Conservation (phyloP, 2,113 vertebrate genomes). For the Urocynchramus pylzowi region DNA sequence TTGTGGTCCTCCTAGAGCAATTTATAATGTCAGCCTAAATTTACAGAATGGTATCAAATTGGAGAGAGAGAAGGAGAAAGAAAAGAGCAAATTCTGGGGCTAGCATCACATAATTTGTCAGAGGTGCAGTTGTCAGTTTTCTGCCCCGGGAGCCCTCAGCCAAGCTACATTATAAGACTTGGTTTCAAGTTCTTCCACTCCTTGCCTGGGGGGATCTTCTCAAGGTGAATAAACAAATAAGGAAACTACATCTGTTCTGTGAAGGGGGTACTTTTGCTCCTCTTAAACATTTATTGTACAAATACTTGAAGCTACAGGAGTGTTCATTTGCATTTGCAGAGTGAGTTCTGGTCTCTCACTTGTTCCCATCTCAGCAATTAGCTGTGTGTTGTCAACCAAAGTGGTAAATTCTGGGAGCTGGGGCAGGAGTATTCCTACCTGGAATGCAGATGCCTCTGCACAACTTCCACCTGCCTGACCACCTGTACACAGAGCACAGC, state of each 20-base stretch:
- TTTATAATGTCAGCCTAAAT: background rate
- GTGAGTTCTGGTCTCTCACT: background rate
- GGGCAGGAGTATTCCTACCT: background rate
- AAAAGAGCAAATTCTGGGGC: background rate
- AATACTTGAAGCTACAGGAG: background rate
- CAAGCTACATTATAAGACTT: background rate
- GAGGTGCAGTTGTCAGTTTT: background rate
- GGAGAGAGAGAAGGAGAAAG: background rate
- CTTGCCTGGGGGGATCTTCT: background rate
- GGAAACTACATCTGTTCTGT: background rate
- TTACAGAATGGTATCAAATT: background rate
- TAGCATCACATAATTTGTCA: background rate
- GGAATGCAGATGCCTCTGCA: background rate
- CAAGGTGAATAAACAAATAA: constrained; percentile 27
- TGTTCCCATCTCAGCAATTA: background rate
- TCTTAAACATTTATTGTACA: background rate
- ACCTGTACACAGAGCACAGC: background rate
- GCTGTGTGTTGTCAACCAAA: background rate
- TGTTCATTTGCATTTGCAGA: background rate
- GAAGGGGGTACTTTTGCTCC: background rate
- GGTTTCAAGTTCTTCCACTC: background rate
- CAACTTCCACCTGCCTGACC: background rate
- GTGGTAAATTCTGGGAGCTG: background rate
- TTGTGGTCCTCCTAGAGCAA: background rate
- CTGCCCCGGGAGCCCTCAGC: background rate